Conservation (phyloP, 1,140 invertebrate species). For the Druon quercuslanigerum region DNA sequence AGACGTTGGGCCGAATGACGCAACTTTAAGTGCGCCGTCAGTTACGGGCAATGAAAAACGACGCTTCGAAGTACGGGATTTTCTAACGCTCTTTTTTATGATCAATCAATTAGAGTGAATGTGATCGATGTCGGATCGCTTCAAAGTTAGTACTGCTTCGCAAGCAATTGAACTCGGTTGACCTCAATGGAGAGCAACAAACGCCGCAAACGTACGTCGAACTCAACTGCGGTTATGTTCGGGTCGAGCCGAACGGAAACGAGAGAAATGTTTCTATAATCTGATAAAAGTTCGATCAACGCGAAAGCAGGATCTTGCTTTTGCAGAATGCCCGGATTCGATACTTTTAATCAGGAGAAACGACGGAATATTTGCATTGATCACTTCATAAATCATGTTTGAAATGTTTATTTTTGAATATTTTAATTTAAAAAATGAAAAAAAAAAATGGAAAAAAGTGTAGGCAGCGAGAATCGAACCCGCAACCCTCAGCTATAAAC, state of each 20-base stretch:
- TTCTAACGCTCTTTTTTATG: slow-evolving; percentile 39
- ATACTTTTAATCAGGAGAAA: background rate
- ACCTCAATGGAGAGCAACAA: slow-evolving; percentile 58
- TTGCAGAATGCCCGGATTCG: background rate
- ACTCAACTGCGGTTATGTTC: no score
- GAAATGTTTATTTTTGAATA: no score
- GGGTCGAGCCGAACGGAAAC: background rate
- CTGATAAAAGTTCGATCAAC: slow-evolving; percentile 3
- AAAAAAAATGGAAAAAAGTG: no score
- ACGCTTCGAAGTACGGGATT: slow-evolving; percentile 17
- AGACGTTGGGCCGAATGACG: background rate
- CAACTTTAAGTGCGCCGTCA: background rate
- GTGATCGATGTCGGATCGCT: slow-evolving; percentile 49
- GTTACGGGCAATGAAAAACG: background rate
- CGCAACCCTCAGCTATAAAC: no score
- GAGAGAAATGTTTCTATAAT: slow-evolving; percentile 11
- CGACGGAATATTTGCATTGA: no score
- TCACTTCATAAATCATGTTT: no score
- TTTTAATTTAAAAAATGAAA: no score
- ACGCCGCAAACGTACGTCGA: slow-evolving; percentile 36
- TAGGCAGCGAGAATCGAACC: no score
- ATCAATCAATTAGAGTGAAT: slow-evolving; percentile 50
- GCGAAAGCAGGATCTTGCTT: background rate
- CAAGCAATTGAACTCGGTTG: slow-evolving; percentile 63
- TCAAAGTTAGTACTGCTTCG: slow-evolving; percentile 51